phyloP scores from a whole-genome alignment of 64 coral and sea anemone genomes.

The Montipora cactus region DNA sequence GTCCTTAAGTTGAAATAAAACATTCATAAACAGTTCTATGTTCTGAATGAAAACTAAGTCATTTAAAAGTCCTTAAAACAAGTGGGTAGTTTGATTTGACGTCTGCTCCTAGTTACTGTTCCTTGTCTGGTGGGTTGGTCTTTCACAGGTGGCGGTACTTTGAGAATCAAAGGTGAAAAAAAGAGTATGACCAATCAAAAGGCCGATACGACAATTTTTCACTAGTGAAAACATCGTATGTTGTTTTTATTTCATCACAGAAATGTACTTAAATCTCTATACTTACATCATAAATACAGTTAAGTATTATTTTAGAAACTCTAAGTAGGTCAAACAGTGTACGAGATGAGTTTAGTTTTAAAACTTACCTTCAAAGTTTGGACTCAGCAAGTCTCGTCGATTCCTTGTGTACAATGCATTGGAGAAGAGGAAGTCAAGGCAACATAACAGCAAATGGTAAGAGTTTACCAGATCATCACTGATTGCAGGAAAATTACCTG shows the following conservation, averaged over 20 bases:
- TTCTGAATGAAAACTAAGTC: background rate
- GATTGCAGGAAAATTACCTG: constrained; percentile 98
- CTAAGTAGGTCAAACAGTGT: background rate
- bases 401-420: constrained; percentile 87
- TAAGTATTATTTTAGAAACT: too few species aligned
- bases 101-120: background rate
- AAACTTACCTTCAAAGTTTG: constrained; percentile 89
- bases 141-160: too few species aligned
- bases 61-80: background rate
- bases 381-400: constrained; percentile 81
- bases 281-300: too few species aligned
- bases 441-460: constrained; percentile 89
- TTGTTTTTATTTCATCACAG: too few species aligned
- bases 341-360: background rate
- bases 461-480: constrained; percentile 99
- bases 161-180: too few species aligned
- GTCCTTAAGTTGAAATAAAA: background rate
- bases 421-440: constrained; percentile 80
- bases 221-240: too few species aligned
- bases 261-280: too few species aligned
- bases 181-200: too few species aligned
- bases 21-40: background rate
- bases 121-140: background rate
- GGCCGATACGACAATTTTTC: too few species aligned
- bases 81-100: background rate